These are phyloP conservation scores for Porites australiensis DNA, from an alignment of 64 coral and sea anemone genomes.

Conservation along the genomic window DNA sequence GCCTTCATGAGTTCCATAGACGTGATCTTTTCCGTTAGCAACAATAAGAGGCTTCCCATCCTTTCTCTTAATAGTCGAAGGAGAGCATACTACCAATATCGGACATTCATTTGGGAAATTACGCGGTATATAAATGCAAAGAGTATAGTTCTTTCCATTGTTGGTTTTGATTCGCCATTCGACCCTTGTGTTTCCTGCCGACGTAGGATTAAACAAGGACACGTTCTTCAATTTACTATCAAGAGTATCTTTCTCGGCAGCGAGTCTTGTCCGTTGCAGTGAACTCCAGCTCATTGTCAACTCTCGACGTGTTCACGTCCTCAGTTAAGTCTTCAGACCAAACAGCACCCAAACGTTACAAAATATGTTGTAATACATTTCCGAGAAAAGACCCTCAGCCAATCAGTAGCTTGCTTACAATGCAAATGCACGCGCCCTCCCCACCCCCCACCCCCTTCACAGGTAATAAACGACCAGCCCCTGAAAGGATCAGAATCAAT, in stretches of 20 bases:
- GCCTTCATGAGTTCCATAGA: constrained; percentile 49
- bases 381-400: too few relatives aligned
- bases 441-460: too few relatives aligned
- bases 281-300: constrained; percentile 12
- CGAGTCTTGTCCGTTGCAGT: constrained; percentile 2
- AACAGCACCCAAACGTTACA: too few relatives aligned
- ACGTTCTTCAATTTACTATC: constrained; percentile 12
- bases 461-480: too few relatives aligned
- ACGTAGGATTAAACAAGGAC: neutral
- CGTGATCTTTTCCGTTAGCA: neutral
- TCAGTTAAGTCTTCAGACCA: too few relatives aligned
- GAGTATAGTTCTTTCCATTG: constrained; percentile 56
- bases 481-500: too few relatives aligned
- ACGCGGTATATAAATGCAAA: constrained; percentile 43
- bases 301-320: neutral
- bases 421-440: too few relatives aligned
- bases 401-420: too few relatives aligned
- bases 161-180: constrained; percentile 19
- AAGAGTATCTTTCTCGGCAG: neutral
- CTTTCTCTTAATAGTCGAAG: constrained; percentile 31
- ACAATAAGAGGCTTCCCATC: neutral
- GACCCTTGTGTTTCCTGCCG: neutral
- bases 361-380: too few relatives aligned
- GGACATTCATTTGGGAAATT: constrained; percentile 82
- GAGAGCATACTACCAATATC: constrained; percentile 51